Conservation (phyloP, 1,140 invertebrate genomes). For the Drosophila sulfurigaster region DNA sequence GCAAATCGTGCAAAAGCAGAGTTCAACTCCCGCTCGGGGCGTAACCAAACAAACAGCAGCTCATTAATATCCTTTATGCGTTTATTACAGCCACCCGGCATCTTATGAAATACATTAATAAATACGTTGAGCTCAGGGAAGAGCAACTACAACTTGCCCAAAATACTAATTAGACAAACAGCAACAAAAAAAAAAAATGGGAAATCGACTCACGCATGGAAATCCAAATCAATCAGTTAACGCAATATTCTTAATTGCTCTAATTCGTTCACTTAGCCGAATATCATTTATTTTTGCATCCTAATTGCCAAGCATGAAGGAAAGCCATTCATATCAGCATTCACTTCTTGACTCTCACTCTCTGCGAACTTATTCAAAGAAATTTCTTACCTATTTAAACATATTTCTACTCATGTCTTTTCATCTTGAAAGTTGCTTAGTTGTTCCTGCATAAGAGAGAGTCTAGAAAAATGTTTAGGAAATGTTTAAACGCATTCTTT, state of each 20-base stretch:
- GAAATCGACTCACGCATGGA: constrained; percentile 43
- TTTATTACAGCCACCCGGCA: constrained; percentile 73
- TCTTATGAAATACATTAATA: constrained; percentile 75
- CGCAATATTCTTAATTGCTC: constrained; percentile 65
- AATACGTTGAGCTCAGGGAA: constrained; percentile 47
- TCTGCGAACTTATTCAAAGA: background rate
- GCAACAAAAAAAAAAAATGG: background rate
- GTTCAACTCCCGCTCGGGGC: constrained; percentile 7
- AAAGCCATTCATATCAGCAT: constrained; percentile 1
- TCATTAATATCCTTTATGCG: constrained; percentile 83
- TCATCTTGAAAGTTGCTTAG: constrained; percentile 4
- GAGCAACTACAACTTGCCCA: constrained; percentile 14
- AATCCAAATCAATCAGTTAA: constrained; percentile 72
- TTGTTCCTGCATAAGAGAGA: background rate
- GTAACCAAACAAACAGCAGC: constrained; percentile 69
- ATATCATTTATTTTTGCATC: constrained; percentile 32
- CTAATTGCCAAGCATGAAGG: constrained; percentile 49
- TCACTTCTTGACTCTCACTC: background rate
- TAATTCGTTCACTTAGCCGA: constrained; percentile 66
- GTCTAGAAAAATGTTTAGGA: background rate
- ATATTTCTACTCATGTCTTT: constrained; percentile 5
- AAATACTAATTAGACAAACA: constrained; percentile 56
- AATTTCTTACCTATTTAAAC: background rate
- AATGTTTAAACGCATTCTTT: background rate
- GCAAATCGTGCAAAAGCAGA: constrained; percentile 53